Conservation (phyloP, 2,113 vertebrate genomes). For the Elephas maximus region DNA sequence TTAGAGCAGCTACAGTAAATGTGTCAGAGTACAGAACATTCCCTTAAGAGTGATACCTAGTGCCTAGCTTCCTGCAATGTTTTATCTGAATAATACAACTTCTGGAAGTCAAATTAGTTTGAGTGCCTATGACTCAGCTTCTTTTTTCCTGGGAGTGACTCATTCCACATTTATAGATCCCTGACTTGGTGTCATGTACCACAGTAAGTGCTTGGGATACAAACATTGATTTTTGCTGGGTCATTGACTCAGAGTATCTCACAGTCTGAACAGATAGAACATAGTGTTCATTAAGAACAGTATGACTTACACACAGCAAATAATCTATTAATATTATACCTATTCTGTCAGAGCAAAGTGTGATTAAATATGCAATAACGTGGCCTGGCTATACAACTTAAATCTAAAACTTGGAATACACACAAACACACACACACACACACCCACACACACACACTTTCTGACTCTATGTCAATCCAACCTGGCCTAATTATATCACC, state of each 20-base stretch:
- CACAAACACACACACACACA: neutral
- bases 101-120: constrained; percentile 70
- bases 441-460: neutral
- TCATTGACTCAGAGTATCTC: constrained; percentile 25
- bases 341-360: constrained; percentile 31
- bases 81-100: constrained; percentile 69
- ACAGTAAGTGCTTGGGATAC: constrained; percentile 63
- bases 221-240: constrained; percentile 34
- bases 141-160: constrained; percentile 68
- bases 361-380: constrained; percentile 5
- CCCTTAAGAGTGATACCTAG: constrained; percentile 14
- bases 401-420: neutral
- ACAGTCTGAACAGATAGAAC: neutral
- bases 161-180: constrained; percentile 65
- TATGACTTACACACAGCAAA: neutral
- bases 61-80: constrained; percentile 47
- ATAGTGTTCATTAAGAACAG: constrained; percentile 25
- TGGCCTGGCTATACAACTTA: neutral
- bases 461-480: neutral
- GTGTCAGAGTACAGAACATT: constrained; percentile 62
- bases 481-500: neutral
- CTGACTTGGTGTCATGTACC: constrained; percentile 14
- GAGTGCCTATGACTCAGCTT: constrained; percentile 73
- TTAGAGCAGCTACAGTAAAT: constrained; percentile 42
- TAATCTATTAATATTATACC: neutral